Base-by-base conservation (phyloP, 2,888 invertebrate genomes). In the Tetheella fluctuosa region DNA sequence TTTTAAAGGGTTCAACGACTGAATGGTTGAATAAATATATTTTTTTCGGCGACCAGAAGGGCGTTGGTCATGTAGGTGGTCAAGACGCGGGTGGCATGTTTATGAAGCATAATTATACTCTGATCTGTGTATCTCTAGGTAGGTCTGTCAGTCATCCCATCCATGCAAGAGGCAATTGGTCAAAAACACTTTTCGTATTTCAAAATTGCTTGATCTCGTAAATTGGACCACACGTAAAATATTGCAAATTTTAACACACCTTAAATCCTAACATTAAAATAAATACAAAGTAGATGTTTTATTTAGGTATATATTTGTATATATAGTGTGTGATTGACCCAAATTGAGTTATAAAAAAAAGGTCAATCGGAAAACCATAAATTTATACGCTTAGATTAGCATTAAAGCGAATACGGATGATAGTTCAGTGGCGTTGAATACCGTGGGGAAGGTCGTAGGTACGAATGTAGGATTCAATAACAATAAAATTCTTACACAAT, bases 1-100 rank as follows among this genome's bases (percentile, higher is more conserved):
- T 68, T 70, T 71, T 78, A 77, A 74, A 76, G 68, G 78, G 86
- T 83, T 86, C 86, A 83, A 76, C 65, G 84, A 78, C 79, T 77
- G 76, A 62, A 63, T 68, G n/a, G n/a, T n/a, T n/a, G 1, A 48
- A 20, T 48, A 20, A 65, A 58, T 59, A 69, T 75, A 74, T 79
- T 77, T 75, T 67, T 48, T 78, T 64, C 65, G 61, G 59, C 62
- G 62, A 59, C 61, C 37, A 58, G 70, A 80, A 81, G 81, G 81
- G 79, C 75, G 76, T 68, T 64, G 75, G 74, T 68, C 64, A 74
- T 73, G 83, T 82, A 76, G 80, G 84, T 57, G 74, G n/a, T n/a
- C n/a, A n/a, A n/a, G n/a, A n/a, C n/a, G n/a, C n/a, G n/a, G n/a
- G n/a, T n/a, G 72, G 34, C n/a, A 10, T 15, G 34, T 17, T 20